These are phyloP conservation scores for Yponomeuta sedellus DNA, from an alignment of 2,888 invertebrate species.

Conservation along the genomic window DNA sequence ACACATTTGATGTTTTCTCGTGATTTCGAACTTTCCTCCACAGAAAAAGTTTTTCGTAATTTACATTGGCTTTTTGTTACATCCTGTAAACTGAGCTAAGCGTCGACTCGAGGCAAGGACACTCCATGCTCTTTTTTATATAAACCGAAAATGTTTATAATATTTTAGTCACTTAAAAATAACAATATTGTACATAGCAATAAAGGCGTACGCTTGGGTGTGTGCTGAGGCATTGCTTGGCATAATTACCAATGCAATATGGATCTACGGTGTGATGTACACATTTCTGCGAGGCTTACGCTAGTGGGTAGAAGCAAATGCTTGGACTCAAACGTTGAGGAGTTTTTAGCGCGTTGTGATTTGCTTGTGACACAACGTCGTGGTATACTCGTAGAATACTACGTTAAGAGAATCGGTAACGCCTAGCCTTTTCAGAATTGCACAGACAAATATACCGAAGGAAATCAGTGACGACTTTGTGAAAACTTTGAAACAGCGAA, in stretches of 20 bases:
- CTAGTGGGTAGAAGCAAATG: background rate
- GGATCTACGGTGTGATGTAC: background rate
- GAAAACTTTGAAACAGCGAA: too few species aligned
- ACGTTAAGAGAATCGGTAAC: too few species aligned
- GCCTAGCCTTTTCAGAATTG: too few species aligned
- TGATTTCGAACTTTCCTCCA: too few species aligned
- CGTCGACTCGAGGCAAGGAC: background rate
- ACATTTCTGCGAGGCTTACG: background rate
- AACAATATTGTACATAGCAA: background rate
- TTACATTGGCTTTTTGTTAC: background rate
- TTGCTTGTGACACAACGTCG: background rate
- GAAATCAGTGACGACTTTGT: too few species aligned
- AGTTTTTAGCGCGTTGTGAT: background rate
- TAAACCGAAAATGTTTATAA: background rate
- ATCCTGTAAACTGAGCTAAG: background rate
- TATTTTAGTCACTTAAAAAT: background rate
- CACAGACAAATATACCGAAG: too few species aligned
- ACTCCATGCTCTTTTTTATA: background rate
- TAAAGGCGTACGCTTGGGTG: background rate
- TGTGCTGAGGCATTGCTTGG: background rate
- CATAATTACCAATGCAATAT: background rate
- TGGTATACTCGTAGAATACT: too few species aligned
- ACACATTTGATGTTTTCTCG: too few species aligned
- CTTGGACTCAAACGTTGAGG: background rate
- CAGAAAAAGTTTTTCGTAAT: too few species aligned